phyloP scores from a whole-genome alignment of 2,888 invertebrate genomes.

The Trissolcus brochymenae region DNA sequence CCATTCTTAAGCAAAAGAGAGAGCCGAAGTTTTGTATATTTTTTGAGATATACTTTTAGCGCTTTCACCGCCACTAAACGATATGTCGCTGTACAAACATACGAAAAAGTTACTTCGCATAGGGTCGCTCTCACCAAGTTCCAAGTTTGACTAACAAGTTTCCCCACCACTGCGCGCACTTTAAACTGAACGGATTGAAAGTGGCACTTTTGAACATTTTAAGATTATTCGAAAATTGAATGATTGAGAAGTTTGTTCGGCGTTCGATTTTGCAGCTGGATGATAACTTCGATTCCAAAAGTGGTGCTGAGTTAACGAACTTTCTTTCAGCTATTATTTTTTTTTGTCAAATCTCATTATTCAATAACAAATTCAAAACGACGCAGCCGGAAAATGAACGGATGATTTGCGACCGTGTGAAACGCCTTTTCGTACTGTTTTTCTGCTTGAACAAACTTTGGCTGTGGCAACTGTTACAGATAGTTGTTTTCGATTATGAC shows the following conservation, averaged over 20 bases:
- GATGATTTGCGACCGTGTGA: slow-evolving; percentile 7
- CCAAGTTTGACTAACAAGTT: slow-evolving; percentile 19
- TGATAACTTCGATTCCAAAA: background rate
- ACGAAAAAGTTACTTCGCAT: slow-evolving; percentile 11
- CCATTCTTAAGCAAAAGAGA: no score
- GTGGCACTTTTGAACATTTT: slow-evolving; percentile 27
- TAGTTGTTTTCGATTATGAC: slow-evolving; percentile 47
- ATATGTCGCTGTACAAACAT: background rate
- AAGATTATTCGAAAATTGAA: slow-evolving; percentile 35
- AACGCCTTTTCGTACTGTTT: slow-evolving; percentile 15
- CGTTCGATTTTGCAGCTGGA: slow-evolving; percentile 9
- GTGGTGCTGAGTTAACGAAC: background rate
- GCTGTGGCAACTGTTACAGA: slow-evolving; percentile 22
- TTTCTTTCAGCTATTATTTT: background rate
- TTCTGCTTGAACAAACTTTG: slow-evolving; percentile 29
- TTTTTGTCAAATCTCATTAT: background rate
- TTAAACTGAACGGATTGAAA: slow-evolving; percentile 13
- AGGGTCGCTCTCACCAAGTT: slow-evolving; percentile 8
- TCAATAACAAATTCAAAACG: background rate
- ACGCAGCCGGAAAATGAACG: background rate
- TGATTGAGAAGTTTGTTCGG: slow-evolving; percentile 26
- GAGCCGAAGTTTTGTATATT: background rate
- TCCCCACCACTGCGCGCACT: slow-evolving; percentile 12
- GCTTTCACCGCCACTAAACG: slow-evolving; percentile 5
- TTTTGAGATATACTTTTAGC: no score